Evolutionary conservation across 2,888 invertebrate genomes (phyloP), one percentile per base, ranked within the genome.

Genomic region (Ennomos fuscantarius): DNA sequence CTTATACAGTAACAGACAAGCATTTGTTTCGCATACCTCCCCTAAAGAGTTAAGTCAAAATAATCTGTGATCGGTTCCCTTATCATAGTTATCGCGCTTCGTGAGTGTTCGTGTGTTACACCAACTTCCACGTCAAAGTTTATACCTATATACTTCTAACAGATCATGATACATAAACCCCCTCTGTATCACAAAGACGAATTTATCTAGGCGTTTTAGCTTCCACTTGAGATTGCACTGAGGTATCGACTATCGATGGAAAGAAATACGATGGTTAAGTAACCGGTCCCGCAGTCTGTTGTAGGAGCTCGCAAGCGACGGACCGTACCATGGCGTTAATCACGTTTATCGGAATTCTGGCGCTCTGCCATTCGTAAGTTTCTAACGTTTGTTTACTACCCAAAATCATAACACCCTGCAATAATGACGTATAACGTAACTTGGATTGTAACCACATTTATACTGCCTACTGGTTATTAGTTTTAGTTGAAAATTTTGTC

Each of bases 291-390:
- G 60, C 82, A 83, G 87, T 87, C 66, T 62, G 73, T 56, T 68
- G 63, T 34, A 61, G 74, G 66, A 68, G 63, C 71, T 76, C 80
- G 76, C 57, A 73, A 68, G 57, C 62, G 75, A 66, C 59, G 69
- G 76, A 82, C 83, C 82, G 47, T 73, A 72, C 63, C 47, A 89
- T 86, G 83, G 73, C 79, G 53, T 55, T 76, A 68, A 69, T 72
- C 77, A 41, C 49, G 6, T 62, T 82, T 73, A 76, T 90, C 76
- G 80, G 75, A 61, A 68, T 86, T 52, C 74, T 89, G 65, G 85
- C 86, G 60, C 69, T 89, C 52, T 79, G 81, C 76, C 84, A 86
- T 56, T 75, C 76, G 90, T 91, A 68, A 91, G 90, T 59, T 50
- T 41, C 13, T 87, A 54, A 42, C 66, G 48, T 65, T 72, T 75